Percentiles rank a stretch among this genome's conserved stretches.
Conservation (phyloP, 2,797 vertebrate genomes). For the Rhincodon typus region DNA sequence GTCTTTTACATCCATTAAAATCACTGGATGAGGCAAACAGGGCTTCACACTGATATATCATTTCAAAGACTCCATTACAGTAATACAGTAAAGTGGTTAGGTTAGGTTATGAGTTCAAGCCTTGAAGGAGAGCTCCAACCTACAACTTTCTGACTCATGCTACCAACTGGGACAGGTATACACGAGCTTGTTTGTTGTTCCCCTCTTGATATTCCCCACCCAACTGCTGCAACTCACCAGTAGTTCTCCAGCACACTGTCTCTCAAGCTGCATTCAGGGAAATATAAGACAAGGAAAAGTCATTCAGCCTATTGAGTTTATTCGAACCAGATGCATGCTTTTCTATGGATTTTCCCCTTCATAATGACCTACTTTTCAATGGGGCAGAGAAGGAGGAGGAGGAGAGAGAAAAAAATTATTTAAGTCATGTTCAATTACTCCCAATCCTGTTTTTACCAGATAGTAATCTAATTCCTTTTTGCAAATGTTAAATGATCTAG, state of each 20-base stretch:
- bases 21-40: not conserved
- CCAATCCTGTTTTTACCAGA: not conserved
- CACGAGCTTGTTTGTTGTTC: not conserved
- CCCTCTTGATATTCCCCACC: not conserved
- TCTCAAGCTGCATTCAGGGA: too few relatives aligned
- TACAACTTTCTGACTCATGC: not conserved
- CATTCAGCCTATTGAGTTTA: not conserved
- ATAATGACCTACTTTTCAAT: not conserved
- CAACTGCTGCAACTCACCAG: too few relatives aligned
- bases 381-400: too few relatives aligned
- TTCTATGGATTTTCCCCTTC: not conserved
- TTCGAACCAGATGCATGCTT: not conserved
- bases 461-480: not conserved
- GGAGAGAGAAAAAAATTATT: too few relatives aligned
- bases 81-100: not conserved
- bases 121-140: not conserved
- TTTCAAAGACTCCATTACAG: not conserved
- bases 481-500: not conserved
- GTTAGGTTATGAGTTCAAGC: not conserved
- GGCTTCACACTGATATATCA: not conserved
- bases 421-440: not conserved
- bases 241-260: too few relatives aligned
- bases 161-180: not conserved
- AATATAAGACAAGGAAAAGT: too few relatives aligned
- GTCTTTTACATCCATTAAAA: not conserved